Base-by-base conservation (phyloP, 2,797 vertebrate species). In the Streptopelia turtur region DNA sequence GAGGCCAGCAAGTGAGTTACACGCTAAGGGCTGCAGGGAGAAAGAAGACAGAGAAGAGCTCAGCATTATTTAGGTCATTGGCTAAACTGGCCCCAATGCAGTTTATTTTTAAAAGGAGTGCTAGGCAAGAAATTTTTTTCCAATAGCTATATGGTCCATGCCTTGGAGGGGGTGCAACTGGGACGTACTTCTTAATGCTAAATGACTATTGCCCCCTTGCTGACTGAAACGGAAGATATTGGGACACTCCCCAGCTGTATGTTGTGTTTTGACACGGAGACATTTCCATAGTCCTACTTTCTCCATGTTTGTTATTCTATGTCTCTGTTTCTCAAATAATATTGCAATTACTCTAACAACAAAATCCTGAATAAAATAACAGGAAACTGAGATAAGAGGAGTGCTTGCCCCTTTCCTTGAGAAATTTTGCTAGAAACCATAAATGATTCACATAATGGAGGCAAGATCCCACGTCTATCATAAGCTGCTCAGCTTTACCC, bases 111-210 rank as follows among this genome's bases (percentile, higher is more conserved):
- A 45, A 56, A 92, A 81, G 27, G 57, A 68, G 27, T n/a, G 33
- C 33, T 61, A 68, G 21, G 11, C 31, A 18, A 37, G 57, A 78
- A 49, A 13, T 5, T 65, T 79, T 56, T 53, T 68, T 68, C 16
- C 16, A 9, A 21, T 47, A 30, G 16, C 47, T 77, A 11, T 4
- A 22, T 0, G 0, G 17, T 33, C 43, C 52, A 15, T 4, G 27
- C 78, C 76, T 74, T 52, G 33, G 57, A 83, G 23, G 70, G 18
- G 13, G 14, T 64, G 49, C 14, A 92, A 50, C 4, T 0, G 1
- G 57, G 57, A 24, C 45, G 12, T 60, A 13, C 30, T 69, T 70
- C 76, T 81, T 72, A 64, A 50, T 25, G 50, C 55, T 64, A 87
- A 68, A 53, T 21, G 18, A 63, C 11, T 49, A 39, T 6, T 80